Conservation (phyloP, 2,888 invertebrate genomes). For the Arge pagana region DNA sequence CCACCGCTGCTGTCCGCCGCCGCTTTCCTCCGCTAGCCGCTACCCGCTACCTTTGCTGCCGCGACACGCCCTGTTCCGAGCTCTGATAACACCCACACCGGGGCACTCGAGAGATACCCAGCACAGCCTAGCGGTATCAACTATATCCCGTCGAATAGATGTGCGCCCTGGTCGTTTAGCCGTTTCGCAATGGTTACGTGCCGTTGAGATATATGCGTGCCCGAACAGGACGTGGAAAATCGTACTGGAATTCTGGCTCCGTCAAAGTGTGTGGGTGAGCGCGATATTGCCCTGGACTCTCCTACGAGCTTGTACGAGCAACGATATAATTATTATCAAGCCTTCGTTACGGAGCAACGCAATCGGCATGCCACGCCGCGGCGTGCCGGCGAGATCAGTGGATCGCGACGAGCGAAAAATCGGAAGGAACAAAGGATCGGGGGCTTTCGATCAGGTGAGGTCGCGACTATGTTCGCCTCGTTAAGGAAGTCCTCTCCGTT, state of each 20-base stretch:
- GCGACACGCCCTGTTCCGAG: slow-evolving; percentile 57
- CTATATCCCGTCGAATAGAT: slow-evolving; percentile 46
- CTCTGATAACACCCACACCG: slow-evolving; percentile 58
- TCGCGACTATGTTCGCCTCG: slow-evolving; percentile 5
- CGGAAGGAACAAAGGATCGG: slow-evolving; percentile 12
- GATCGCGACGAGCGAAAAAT: neutral
- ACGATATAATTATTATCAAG: slow-evolving; percentile 21
- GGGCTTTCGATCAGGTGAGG: slow-evolving; percentile 2
- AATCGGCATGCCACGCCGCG: slow-evolving; percentile 3
- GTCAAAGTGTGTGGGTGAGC: slow-evolving; percentile 6
- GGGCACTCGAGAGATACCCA: slow-evolving; percentile 47
- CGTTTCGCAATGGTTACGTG: slow-evolving; percentile 35
- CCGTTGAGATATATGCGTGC: slow-evolving; percentile 11
- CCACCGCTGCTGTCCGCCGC: slow-evolving; percentile 29
- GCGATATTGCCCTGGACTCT: slow-evolving; percentile 20
- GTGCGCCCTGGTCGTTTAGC: slow-evolving; percentile 43
- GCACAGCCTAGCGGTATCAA: slow-evolving; percentile 11
- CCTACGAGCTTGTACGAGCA: slow-evolving; percentile 2
- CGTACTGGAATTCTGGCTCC: slow-evolving; percentile 24
- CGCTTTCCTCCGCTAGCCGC: slow-evolving; percentile 26
- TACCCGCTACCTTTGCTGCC: slow-evolving; percentile 36
- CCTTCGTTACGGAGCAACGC: slow-evolving; percentile 19
- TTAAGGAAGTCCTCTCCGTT: slow-evolving; percentile 17
- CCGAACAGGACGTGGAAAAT: slow-evolving; percentile 29
- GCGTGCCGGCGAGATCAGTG: neutral